Evolutionary conservation across 2,113 vertebrate species (phyloP), one percentile per base, ranked within the genome.

Genomic region (Larimichthys crocea): DNA sequence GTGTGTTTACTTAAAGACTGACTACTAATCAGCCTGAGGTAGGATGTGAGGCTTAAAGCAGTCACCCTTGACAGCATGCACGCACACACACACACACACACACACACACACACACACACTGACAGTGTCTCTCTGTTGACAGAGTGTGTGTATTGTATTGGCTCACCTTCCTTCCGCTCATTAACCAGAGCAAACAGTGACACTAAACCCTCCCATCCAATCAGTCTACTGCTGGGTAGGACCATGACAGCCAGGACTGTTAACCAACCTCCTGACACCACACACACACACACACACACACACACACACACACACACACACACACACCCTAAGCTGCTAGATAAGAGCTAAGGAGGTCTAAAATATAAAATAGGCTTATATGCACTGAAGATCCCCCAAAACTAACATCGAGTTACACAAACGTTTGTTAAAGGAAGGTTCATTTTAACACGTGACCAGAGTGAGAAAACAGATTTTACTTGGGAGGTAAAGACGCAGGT

Each of bases 11-110:
- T 89, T 80, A 88, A 84, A 89, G 89, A 48, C 79, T 76, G 86
- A 85, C 93, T 92, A 90, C 88, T 96, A 95, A 96, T 96, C 95
- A 95, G 89, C 90, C 91, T 79, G 72, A 78, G 80, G 88, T 90
- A 86, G 74, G 91, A 46, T 70, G 84, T 75, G 83, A 77, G 83
- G 74, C 76, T 79, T 68, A 92, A 93, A 79, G 92, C 88, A 79
- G 74, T 82, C 83, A 77, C 83, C 76, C 83, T 49, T 76, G 68
- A 83, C 74, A 67, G 20, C 24, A 11, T 12, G 10, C 52, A 26
- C 31, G 10, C 67, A 59, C 69, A 72, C 53, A 55, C 24, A 16
- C 67, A 70, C 67, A 70, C 68, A 44, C 24, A 16, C 67, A 70
- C 67, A 70, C 68, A 44, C 67, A 70, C 67, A 70, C 68, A 44